phyloP scores from a whole-genome alignment of 2,113 vertebrate species.

The Anolis carolinensis region DNA sequence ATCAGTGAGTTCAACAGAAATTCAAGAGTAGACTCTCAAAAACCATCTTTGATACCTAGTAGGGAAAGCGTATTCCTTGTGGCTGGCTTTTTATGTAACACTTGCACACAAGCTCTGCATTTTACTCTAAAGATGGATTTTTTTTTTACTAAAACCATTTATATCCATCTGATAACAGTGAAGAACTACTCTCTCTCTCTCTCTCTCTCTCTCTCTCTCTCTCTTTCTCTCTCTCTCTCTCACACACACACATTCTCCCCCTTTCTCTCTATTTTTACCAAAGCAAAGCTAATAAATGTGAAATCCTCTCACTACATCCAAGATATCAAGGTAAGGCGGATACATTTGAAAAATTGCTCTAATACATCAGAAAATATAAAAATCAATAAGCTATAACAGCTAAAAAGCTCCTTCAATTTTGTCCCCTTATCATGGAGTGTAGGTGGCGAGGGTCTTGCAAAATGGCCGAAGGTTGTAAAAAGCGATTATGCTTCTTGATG shows the following conservation, averaged over 20 bases:
- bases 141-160: constrained; percentile 63
- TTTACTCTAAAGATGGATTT: constrained; percentile 71
- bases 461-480: constrained; percentile 73
- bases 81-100: constrained; percentile 66
- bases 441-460: constrained; percentile 64
- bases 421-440: constrained; percentile 69
- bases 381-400: constrained; percentile 83
- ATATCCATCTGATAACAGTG: constrained; percentile 66
- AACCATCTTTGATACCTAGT: constrained; percentile 56
- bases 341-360: constrained; percentile 80
- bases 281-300: constrained; percentile 77
- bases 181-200: constrained; percentile 27
- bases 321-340: constrained; percentile 75
- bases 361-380: constrained; percentile 81
- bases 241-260: not conserved
- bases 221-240: not conserved
- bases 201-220: constrained; percentile 15
- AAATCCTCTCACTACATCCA: constrained; percentile 76
- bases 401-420: constrained; percentile 79
- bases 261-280: constrained; percentile 27
- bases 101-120: constrained; percentile 66
- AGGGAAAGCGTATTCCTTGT: constrained; percentile 56
- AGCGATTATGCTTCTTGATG: constrained; percentile 64
- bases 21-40: constrained; percentile 58
- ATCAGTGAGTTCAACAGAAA: constrained; percentile 57